These are phyloP conservation scores for Lucilia cuprina DNA, from an alignment of 1,140 invertebrate genomes.

Conservation along the genomic window DNA sequence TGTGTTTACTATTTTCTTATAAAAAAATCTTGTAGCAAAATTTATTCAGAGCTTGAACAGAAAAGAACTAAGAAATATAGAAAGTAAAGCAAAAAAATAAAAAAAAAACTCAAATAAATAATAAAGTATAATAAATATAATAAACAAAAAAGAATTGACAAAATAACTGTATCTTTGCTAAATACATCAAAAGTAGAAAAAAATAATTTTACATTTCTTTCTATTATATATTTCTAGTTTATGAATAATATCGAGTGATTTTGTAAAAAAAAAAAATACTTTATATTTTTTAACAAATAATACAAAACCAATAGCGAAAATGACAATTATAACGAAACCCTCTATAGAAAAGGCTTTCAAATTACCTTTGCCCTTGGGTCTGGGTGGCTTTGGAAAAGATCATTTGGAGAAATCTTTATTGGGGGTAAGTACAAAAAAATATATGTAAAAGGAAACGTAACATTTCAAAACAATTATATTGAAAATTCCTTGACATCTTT, in stretches of 20 bases:
- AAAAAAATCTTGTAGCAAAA: neutral
- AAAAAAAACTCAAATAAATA: no score
- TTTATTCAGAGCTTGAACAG: conserved; percentile 6
- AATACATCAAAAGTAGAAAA: neutral
- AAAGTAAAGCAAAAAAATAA: neutral
- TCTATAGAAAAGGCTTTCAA: conserved; percentile 71
- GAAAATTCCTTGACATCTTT: neutral
- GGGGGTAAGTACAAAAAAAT: conserved; percentile 28
- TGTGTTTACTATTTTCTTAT: neutral
- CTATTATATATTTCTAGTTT: neutral
- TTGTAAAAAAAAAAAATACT: neutral
- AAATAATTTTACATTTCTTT: neutral
- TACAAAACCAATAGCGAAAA: conserved; percentile 49
- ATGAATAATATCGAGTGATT: neutral
- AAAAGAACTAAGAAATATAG: neutral
- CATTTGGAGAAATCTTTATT: conserved; percentile 33
- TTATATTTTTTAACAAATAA: neutral
- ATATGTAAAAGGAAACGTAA: neutral
- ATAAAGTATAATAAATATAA: neutral
- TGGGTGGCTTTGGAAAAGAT: conserved; percentile 52
- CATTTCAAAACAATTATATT: neutral
- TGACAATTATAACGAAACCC: conserved; percentile 75
- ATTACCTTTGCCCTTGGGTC: conserved; percentile 71
- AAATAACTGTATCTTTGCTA: neutral
- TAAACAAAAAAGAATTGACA: neutral